phyloP scores from a whole-genome alignment of 2,797 vertebrate species.

The Rhabdophis nuchalis region DNA sequence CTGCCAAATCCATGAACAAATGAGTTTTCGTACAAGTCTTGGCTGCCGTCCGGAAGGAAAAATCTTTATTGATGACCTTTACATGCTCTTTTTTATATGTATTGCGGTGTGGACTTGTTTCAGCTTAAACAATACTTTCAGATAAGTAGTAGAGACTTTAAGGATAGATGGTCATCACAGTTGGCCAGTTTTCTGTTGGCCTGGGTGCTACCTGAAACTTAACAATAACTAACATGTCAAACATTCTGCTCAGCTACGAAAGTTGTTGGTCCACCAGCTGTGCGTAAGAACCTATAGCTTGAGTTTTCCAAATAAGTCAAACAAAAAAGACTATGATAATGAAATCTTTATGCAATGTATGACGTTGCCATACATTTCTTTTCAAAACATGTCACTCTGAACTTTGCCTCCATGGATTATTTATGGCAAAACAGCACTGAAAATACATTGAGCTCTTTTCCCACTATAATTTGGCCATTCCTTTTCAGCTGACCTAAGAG shows the following conservation, averaged over 20 bases:
- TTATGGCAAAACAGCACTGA: not conserved
- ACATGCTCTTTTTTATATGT: conserved; percentile 7
- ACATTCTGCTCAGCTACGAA: not conserved
- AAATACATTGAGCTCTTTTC: not conserved
- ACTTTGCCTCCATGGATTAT: not conserved
- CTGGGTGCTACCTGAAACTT: not conserved
- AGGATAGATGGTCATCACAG: not conserved
- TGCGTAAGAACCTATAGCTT: not conserved
- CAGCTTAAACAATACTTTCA: conserved; percentile 22
- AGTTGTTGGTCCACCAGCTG: not conserved
- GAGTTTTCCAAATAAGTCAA: not conserved
- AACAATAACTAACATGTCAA: not conserved
- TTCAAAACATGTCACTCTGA: not conserved
- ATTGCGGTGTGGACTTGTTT: conserved; percentile 1
- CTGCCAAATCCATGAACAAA: conserved; percentile 35
- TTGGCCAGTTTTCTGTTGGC: not conserved
- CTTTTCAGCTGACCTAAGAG: not conserved
- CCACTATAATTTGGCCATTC: not conserved
- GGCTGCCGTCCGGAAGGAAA: conserved; percentile 26
- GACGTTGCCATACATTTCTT: not conserved
- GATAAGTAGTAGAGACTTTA: not conserved
- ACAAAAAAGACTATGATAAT: not conserved
- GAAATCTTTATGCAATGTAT: not conserved
- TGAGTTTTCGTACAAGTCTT: conserved; percentile 23
- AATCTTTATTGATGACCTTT: conserved; percentile 39